Percentiles rank a stretch among this genome's conserved stretches.
Conservation (phyloP, 2,888 invertebrate genomes). For the Lochmaea capreae region DNA sequence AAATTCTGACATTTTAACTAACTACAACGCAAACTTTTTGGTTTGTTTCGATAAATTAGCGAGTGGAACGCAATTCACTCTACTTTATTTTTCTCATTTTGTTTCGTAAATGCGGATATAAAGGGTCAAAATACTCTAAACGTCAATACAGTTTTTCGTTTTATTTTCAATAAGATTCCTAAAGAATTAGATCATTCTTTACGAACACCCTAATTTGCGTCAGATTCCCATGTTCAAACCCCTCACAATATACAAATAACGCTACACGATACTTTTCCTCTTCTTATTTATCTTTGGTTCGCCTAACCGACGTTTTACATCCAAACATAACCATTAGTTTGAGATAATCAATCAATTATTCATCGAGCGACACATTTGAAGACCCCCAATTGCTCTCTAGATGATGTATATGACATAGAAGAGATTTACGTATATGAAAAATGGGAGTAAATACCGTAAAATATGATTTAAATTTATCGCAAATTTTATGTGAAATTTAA, state of each 20-base stretch:
- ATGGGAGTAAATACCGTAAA: no score
- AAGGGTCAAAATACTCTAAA: no score
- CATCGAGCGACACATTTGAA: slow-evolving; percentile 37
- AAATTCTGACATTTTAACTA: no score
- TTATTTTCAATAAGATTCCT: no score
- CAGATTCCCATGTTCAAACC: background rate
- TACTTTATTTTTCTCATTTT: no score
- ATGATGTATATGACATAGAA: slow-evolving; percentile 3
- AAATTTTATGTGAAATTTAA: no score
- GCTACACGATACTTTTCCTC: slow-evolving; percentile 1
- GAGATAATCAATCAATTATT: slow-evolving; percentile 42
- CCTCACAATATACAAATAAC: slow-evolving; percentile 3
- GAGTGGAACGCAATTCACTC: no score
- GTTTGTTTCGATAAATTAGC: no score
- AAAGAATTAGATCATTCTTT: background rate
- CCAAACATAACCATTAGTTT: slow-evolving; percentile 34
- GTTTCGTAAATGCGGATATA: no score
- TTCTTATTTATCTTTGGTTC: slow-evolving; percentile 18
- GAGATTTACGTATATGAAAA: background rate
- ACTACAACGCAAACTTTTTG: no score
- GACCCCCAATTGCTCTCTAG: background rate
- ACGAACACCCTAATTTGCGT: background rate
- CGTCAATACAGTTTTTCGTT: no score
- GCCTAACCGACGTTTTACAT: slow-evolving; percentile 22
- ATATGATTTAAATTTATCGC: no score